Evolutionary conservation across 2,797 vertebrate genomes (phyloP).

Genomic region (Hippoglossus hippoglossus): DNA sequence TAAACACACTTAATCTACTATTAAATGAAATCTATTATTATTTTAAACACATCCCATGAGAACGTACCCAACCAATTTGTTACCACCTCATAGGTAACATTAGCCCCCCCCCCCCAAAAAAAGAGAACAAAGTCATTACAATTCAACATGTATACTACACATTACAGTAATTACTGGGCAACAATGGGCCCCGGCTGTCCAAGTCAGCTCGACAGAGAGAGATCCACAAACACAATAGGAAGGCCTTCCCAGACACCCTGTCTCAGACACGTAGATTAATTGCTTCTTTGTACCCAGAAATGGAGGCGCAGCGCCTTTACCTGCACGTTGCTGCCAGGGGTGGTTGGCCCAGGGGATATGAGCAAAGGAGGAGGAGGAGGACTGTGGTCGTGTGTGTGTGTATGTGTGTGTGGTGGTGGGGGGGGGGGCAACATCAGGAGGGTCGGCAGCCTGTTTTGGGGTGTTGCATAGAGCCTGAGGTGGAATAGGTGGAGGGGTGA

Average conservation of each 20-base stretch:
- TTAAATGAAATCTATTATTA: constrained; percentile 77
- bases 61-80: constrained; percentile 48
- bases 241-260: constrained; percentile 74
- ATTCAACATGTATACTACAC: constrained; percentile 85
- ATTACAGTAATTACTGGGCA: constrained; percentile 87
- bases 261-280: constrained; percentile 83
- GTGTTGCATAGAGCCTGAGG: constrained; percentile 59
- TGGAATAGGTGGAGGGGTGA: constrained; percentile 68
- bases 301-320: constrained; percentile 84
- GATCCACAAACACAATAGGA: constrained; percentile 81
- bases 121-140: constrained; percentile 80
- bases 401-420: neutral
- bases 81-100: constrained; percentile 76
- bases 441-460: constrained; percentile 76
- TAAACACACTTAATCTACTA: constrained; percentile 80
- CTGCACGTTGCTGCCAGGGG: constrained; percentile 73
- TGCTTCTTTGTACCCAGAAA: constrained; percentile 87
- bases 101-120: constrained; percentile 25
- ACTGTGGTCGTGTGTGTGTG: constrained; percentile 3
- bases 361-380: constrained; percentile 26
- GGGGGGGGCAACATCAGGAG: constrained; percentile 40
- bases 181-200: constrained; percentile 79
- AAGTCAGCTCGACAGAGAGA: constrained; percentile 66
- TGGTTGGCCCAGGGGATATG: constrained; percentile 57
- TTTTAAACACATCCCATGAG: constrained; percentile 70